Base-by-base conservation (phyloP, 2,888 invertebrate genomes). In the Napeogenes sylphis region DNA sequence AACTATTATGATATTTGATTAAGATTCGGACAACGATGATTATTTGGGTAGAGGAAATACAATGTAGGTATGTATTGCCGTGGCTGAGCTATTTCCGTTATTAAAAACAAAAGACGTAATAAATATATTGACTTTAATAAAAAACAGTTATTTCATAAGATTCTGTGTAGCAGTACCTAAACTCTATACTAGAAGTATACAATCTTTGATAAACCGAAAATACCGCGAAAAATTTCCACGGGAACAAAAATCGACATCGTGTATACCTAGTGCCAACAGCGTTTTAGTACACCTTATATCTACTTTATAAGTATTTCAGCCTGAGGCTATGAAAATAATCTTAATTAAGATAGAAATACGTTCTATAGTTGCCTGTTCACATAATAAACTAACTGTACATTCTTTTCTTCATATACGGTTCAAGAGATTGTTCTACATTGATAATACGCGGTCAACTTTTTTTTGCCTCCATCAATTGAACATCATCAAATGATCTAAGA, bases 381-480 rank as follows among this genome's bases (percentile, higher is more conserved):
- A 33, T 45, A 38, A 10, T 10, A 13, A 66, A 55, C 33, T 66
- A 66, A 68, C 68, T 64, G 68, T 68, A 62, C 33, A 61, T 65
- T 65, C 64, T 62, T 58, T 65, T 65, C 64, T 62, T 58, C 62
- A 64, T 63, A 64, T 62, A 62, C 64, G 66, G 64, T 64, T 57
- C 62, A 63, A 68, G 56, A 60, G 58, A 62, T 64, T 56, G 51
- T 61, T 62, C 58, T 59, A 58, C 30, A 42, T 55, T 63, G 56
- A 63, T 63, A 64, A 63, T 61, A 65, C 55, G 59, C 63, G 66
- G 62, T 60, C 61, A 63, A 60, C 56, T 56, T 68, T 70, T 69
- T 71, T 69, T 70, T 65, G 1, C 66, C 21, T 63, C 47, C 55
- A 68, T 64, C 61, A 66, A 66, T 64, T 55, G 59, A 64, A 64